Base-by-base conservation (phyloP, 2,113 vertebrate genomes). In the Puffinus mauretanicus region DNA sequence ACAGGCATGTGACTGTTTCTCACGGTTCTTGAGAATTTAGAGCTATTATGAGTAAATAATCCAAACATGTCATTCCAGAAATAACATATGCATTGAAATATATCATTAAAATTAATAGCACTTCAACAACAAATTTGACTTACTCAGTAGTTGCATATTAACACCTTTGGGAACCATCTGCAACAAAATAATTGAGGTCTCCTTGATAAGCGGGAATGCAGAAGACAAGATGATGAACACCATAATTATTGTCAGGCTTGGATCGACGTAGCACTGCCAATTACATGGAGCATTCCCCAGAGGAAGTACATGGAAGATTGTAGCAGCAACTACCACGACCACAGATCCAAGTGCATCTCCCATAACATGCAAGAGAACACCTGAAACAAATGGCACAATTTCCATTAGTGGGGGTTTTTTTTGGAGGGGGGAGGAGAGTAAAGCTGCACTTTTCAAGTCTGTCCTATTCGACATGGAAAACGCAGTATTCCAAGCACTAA, bases 251-350 rank as follows among this genome's bases (percentile, higher is more conserved):
- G 99, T 99, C 82, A 99, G 97, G 95, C 98, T 98, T 54, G 99
- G 99, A 93, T 99, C 99, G 6, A 99, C 98, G 88, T 99, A 99
- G 91, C 99, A 99, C 95, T 99, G 97, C 99, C 99, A 99, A 67
- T 99, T 99, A 90, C 99, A 99, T 0, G 96, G 73, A 16, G 86
- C 79, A 15, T 88, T 34, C 4, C 29, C 44, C 97, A 99, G 93
- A 18, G 99, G 99, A 82, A 27, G 91, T 13, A 98, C 32, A n/a
- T 98, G 98, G 97, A 98, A 98, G 67, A 98, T 98, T 57, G 95
- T 36, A 65, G 98, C 98, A 3, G 98, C 93, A 79, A 98, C 49
- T 61, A 98, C 98, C 73, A 98, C 98, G 0, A 98, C 92, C 83
- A 98, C 98, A 3, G 98, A 98, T 27, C 98, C 98, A 95, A 98